Conservation (phyloP, 2,113 vertebrate species). For the Seriola aureovittata region DNA sequence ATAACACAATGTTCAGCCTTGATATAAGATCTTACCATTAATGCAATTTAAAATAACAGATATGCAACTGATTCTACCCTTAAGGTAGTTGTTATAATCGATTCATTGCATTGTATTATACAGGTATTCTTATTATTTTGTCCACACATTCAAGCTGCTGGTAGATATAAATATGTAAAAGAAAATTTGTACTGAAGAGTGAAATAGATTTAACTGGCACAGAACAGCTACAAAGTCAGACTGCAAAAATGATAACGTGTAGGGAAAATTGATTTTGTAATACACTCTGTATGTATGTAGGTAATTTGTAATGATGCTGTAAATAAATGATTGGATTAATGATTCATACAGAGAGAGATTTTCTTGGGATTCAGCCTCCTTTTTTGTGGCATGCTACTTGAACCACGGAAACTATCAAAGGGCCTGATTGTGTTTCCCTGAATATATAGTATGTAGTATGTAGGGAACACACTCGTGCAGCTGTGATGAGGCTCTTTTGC, state of each 20-base stretch:
- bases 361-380: slow-evolving; percentile 2
- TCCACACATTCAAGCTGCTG: too few relatives aligned
- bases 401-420: slow-evolving; percentile 38
- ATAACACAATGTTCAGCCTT: not conserved
- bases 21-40: not conserved
- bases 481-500: slow-evolving; percentile 50
- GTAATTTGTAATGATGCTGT: slow-evolving; percentile 4
- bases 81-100: not conserved
- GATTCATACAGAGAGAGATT: not conserved
- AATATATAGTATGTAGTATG: slow-evolving; percentile 24
- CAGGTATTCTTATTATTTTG: not conserved
- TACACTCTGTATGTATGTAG: not conserved
- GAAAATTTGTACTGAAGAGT: not conserved
- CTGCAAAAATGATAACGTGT: not conserved
- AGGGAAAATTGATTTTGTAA: not conserved
- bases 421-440: slow-evolving; percentile 8
- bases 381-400: slow-evolving; percentile 1
- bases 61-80: not conserved
- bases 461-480: slow-evolving; percentile 44
- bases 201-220: not conserved
- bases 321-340: slow-evolving; percentile 13
- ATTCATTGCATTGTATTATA: not conserved
- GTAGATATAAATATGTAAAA: too few relatives aligned
- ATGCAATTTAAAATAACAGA: not conserved
- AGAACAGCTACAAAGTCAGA: not conserved